A percentile compares a stretch with the other conserved stretches of the same genome.
Conservation (phyloP, 2,113 vertebrate species). For the Oceanodroma tethys region DNA sequence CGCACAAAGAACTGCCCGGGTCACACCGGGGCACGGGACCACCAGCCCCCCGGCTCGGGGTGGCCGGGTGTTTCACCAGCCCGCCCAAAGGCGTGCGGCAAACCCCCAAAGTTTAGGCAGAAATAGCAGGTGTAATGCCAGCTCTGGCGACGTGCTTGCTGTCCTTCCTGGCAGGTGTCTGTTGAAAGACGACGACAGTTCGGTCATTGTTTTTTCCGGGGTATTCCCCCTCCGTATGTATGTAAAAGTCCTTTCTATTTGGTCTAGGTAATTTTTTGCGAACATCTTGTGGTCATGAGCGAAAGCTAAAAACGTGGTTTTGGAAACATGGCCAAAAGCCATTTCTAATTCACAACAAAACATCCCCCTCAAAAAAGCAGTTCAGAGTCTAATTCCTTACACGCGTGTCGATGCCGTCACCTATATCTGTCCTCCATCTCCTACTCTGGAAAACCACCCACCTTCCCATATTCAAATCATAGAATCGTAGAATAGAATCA, state of each 20-base stretch:
- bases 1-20: not conserved
- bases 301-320: not conserved
- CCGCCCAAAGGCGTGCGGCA: not conserved
- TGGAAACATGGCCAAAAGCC: not conserved
- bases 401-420: rapidly evolving
- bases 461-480: rapidly evolving
- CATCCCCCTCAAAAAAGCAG: rapidly evolving
- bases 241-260: not conserved
- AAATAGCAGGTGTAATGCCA: too few relatives aligned
- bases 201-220: not conserved
- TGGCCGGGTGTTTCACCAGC: not conserved
- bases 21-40: not conserved
- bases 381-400: not conserved
- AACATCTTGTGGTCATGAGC: not conserved
- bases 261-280: not conserved
- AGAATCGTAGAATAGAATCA: too few relatives aligned
- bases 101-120: not conserved
- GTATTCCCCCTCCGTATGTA: not conserved
- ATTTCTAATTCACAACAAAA: not conserved
- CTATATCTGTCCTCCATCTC: not conserved
- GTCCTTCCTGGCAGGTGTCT: rapidly evolving
- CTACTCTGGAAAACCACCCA: not conserved
- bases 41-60: not conserved
- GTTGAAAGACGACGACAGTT: too few relatives aligned
- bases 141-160: not conserved